phyloP scores from a whole-genome alignment of 2,888 invertebrate species.

The Melieria crassipennis region DNA sequence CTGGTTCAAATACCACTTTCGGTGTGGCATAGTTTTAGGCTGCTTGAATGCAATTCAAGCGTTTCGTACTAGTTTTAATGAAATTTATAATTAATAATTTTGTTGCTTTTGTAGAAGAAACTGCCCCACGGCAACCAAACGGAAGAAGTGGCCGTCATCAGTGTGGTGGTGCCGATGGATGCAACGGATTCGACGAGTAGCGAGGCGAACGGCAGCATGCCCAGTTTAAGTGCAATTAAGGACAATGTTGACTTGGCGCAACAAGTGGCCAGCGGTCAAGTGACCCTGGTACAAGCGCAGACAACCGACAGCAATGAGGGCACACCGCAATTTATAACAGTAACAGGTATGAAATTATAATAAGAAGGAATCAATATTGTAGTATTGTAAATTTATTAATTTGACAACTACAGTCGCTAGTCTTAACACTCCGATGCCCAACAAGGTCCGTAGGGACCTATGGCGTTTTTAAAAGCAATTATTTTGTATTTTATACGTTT shows the following conservation, averaged over 20 bases:
- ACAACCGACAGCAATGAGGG: constrained; percentile 52
- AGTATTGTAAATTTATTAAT: too few relatives aligned
- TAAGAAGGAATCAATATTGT: not conserved
- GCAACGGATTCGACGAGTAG: constrained; percentile 62
- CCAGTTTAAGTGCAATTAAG: constrained; percentile 57
- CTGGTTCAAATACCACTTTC: too few relatives aligned
- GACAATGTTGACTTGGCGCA: constrained; percentile 55
- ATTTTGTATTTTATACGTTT: too few relatives aligned
- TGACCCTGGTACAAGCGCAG: constrained; percentile 59
- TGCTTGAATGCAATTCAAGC: too few relatives aligned
- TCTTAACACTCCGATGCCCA: too few relatives aligned
- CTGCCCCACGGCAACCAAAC: constrained; percentile 45
- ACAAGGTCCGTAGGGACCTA: too few relatives aligned
- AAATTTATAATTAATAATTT: not conserved
- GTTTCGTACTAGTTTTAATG: too few relatives aligned
- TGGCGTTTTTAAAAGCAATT: too few relatives aligned
- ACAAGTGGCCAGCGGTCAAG: constrained; percentile 61
- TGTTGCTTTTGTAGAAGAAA: constrained; percentile 55
- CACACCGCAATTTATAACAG: constrained; percentile 62
- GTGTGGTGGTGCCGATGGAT: constrained; percentile 63
- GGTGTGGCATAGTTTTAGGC: too few relatives aligned
- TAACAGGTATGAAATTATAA: constrained; percentile 57
- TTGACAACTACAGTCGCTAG: too few relatives aligned
- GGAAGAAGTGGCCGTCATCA: constrained; percentile 57
- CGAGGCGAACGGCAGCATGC: constrained; percentile 45